Conservation (phyloP, 2,797 vertebrate species). For the Florisuga fusca region DNA sequence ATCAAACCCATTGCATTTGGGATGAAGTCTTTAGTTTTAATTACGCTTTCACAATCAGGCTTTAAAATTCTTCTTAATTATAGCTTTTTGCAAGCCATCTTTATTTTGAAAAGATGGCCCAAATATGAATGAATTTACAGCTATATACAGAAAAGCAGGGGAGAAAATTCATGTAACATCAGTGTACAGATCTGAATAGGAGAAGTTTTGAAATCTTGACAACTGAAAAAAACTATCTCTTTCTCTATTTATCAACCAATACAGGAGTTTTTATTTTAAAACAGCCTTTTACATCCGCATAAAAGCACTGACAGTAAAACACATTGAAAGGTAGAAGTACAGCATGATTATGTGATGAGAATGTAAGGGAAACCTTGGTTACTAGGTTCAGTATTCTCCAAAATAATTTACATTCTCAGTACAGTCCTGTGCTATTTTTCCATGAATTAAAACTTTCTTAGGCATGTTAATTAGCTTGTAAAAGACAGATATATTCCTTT, state of each 20-base stretch:
- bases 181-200: not conserved
- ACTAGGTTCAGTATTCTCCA: not conserved
- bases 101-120: not conserved
- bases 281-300: not conserved
- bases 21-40: not conserved
- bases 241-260: not conserved
- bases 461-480: not conserved
- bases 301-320: not conserved
- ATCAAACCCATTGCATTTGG: not conserved
- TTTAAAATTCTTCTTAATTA: not conserved
- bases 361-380: not conserved
- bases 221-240: not conserved
- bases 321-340: not conserved
- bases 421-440: not conserved
- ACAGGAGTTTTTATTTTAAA: not conserved
- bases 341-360: not conserved
- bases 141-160: not conserved
- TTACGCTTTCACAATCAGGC: not conserved
- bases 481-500: not conserved
- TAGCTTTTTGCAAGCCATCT: not conserved
- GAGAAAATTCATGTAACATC: not conserved
- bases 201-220: not conserved
- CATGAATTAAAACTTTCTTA: not conserved
- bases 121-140: not conserved
- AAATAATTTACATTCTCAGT: not conserved